Base-by-base conservation (phyloP, 2,888 invertebrate genomes). In the Xestia ashworthii region DNA sequence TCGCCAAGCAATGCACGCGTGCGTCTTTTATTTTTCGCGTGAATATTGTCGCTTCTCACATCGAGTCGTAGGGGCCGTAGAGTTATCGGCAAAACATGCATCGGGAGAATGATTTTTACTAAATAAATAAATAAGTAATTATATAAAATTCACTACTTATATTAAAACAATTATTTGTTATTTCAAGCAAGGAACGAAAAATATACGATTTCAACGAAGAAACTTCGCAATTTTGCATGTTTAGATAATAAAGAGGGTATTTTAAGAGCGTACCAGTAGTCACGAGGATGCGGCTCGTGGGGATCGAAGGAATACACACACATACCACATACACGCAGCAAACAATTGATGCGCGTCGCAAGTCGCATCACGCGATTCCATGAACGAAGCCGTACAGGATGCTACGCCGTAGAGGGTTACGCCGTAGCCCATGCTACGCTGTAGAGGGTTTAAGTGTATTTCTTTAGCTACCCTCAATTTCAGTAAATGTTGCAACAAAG, bases 381-480 rank as follows among this genome's bases (percentile, higher is more conserved):
- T 19, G 16, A 65, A 16, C 65, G 14, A 1, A 1, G 8, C 4
- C 6, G 0, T 38, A 65, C n/a, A 65, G 9, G n/a, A 14, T 71
- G 71, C 71, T 71, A 71, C 74, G 67, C 4, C 73, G 80, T 73
- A 79, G 80, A 60, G 19, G 25, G 41, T 69, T 67, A 86, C 87
- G 80, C 16, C 76, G 82, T 76, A 78, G 78, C 48, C 0, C 44
- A 41, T 58, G 55, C 84, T 84, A 72, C 84, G 80, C 32, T 80
- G 84, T 84, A 82, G 84, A 71, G 32, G 44, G 50, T 71, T 62
- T 38, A 50, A 32, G 38, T 70, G 80, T 71, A 46, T 74, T 75
- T 78, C 64, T 81, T 81, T 50, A 48, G 55, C 48, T 64, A 81
- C 64, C 71, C 80, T 68, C 80, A 79, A 83, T 82, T 83, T 79